Conservation (phyloP, 2,888 invertebrate genomes). For the Dicycla oo region DNA sequence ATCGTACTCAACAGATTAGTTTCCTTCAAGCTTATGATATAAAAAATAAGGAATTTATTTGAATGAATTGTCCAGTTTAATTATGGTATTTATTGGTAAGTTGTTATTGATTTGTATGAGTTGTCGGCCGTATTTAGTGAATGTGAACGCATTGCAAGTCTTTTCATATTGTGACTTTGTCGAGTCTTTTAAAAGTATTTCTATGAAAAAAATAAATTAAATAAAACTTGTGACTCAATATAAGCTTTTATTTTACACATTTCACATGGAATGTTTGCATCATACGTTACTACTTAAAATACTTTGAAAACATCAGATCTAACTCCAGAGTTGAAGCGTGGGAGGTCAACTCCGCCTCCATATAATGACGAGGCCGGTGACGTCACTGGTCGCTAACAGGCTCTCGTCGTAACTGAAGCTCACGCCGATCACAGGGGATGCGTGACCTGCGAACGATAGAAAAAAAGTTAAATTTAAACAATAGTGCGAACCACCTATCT, state of each 20-base stretch:
- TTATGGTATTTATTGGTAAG: conserved; percentile 88
- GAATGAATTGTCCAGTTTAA: conserved; percentile 86
- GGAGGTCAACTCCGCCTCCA: conserved; percentile 91
- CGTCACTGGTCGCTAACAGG: conserved; percentile 95
- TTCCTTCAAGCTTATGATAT: conserved; percentile 72
- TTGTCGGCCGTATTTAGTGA: conserved; percentile 85
- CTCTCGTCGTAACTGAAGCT: conserved; percentile 97
- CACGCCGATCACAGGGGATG: conserved; percentile 95
- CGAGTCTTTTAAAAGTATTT: conserved; percentile 90
- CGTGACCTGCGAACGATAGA: conserved; percentile 91
- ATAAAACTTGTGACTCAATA: conserved; percentile 86
- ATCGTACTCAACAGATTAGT: conserved; percentile 70
- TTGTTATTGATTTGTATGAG: conserved; percentile 87
- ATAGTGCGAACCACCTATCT: background rate
- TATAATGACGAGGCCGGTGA: conserved; percentile 94
- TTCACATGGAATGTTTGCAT: conserved; percentile 35
- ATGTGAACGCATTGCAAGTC: conserved; percentile 84
- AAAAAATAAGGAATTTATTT: conserved; percentile 82
- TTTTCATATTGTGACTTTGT: conserved; percentile 89
- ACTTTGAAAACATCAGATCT: conserved; percentile 44
- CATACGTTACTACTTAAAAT: conserved; percentile 10
- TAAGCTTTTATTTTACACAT: conserved; percentile 75
- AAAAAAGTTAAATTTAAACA: background rate
- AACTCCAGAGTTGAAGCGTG: background rate
- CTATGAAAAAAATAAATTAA: conserved; percentile 86